Conservation (phyloP, 2,113 vertebrate species). For the Melanostigma gelatinosum region DNA sequence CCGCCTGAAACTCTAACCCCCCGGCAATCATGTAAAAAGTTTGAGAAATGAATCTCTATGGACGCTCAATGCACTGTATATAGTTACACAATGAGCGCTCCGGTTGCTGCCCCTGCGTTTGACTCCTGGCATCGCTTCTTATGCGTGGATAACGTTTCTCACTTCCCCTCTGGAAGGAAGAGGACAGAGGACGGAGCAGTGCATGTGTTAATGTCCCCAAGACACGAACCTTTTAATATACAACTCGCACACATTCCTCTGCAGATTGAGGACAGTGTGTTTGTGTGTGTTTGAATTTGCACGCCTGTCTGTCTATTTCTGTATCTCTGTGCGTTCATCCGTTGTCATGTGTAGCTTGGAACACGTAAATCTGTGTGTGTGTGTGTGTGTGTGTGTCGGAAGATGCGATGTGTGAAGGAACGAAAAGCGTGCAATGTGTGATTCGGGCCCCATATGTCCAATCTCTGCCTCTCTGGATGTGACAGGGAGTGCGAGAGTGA, state of each 20-base stretch:
- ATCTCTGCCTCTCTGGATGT: conserved; percentile 44
- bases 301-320: conserved; percentile 7
- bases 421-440: conserved; percentile 18
- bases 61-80: conserved; percentile 15
- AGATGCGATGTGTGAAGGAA: background rate
- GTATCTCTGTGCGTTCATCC: conserved; percentile 27
- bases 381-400: background rate
- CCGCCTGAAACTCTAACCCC: conserved; percentile 65
- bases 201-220: conserved; percentile 40
- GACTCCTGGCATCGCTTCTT: conserved; percentile 15
- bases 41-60: conserved; percentile 57
- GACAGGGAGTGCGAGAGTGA: conserved; percentile 43
- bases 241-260: conserved; percentile 31
- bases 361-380: conserved; percentile 14
- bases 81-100: conserved; percentile 26
- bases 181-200: conserved; percentile 15
- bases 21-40: conserved; percentile 61
- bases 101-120: conserved; percentile 23
- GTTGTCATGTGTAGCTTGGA: conserved; percentile 21
- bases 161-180: conserved; percentile 16
- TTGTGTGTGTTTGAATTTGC: conserved; percentile 13
- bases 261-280: conserved; percentile 27
- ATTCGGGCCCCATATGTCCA: conserved; percentile 31
- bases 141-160: conserved; percentile 8
- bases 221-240: conserved; percentile 46